phyloP scores from a whole-genome alignment of 2,888 invertebrate species.

The Athetis lepigone region DNA sequence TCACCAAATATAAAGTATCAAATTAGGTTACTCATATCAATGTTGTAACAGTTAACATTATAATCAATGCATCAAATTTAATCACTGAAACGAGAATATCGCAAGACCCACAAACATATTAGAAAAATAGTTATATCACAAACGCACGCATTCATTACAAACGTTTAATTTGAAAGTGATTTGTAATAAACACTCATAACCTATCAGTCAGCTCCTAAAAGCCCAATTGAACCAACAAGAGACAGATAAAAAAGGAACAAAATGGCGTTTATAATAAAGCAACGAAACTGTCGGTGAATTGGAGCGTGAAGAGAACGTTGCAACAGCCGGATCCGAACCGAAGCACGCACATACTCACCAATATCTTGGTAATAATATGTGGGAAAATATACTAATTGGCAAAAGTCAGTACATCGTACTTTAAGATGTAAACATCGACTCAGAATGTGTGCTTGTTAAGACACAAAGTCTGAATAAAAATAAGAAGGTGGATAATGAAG shows the following conservation, averaged over 20 bases:
- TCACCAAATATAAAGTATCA: conserved; percentile 19
- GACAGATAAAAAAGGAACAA: conserved; percentile 56
- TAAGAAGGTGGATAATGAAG: neutral
- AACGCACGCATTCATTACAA: conserved; percentile 50
- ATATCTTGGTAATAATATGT: conserved; percentile 39
- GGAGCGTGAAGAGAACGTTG: conserved; percentile 84
- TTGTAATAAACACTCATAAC: conserved; percentile 50
- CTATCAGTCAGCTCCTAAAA: conserved; percentile 59
- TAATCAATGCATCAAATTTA: conserved; percentile 52
- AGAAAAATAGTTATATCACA: conserved; percentile 58
- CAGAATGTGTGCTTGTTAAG: neutral
- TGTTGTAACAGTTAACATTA: conserved; percentile 37
- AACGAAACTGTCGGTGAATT: conserved; percentile 78
- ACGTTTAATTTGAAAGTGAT: conserved; percentile 61
- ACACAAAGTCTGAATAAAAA: neutral
- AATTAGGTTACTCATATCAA: conserved; percentile 22
- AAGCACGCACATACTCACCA: conserved; percentile 67
- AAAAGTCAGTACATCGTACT: conserved; percentile 3
- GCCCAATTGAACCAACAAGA: conserved; percentile 60
- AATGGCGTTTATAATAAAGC: conserved; percentile 55
- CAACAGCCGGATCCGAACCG: conserved; percentile 76
- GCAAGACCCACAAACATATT: conserved; percentile 42
- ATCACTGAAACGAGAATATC: conserved; percentile 41
- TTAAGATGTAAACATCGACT: conserved; percentile 17
- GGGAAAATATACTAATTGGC: conserved; percentile 31